Evolutionary conservation across 2,797 vertebrate genomes (phyloP).

Genomic region (Dendrocincla tyrannina): DNA sequence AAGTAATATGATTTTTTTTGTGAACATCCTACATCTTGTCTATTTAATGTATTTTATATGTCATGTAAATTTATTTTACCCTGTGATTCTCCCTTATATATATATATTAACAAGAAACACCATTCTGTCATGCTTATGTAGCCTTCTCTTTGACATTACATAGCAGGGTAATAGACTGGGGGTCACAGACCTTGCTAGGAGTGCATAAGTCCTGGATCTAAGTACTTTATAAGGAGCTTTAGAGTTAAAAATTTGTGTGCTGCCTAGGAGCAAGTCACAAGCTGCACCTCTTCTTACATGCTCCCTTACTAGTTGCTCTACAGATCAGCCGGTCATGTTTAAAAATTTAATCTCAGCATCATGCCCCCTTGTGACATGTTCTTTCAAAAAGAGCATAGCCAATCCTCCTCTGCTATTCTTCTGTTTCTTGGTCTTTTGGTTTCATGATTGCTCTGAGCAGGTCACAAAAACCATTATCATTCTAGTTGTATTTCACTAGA

Average conservation of each 20-base stretch:
- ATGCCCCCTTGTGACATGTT: background rate
- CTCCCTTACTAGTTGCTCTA: background rate
- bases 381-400: background rate
- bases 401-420: background rate
- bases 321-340: background rate
- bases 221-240: background rate
- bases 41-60: background rate
- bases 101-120: background rate
- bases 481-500: background rate
- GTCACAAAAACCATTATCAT: background rate
- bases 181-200: background rate
- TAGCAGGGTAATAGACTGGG: background rate
- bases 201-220: background rate
- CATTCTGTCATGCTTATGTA: background rate
- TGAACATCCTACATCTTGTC: background rate
- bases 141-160: background rate
- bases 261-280: background rate
- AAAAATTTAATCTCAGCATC: background rate
- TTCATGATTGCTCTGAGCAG: background rate
- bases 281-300: background rate
- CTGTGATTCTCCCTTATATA: background rate
- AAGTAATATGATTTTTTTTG: background rate
- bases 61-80: background rate
- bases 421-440: background rate
- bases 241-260: background rate